Conservation (phyloP, 2,113 vertebrate genomes). For the Apteryx owenii region DNA sequence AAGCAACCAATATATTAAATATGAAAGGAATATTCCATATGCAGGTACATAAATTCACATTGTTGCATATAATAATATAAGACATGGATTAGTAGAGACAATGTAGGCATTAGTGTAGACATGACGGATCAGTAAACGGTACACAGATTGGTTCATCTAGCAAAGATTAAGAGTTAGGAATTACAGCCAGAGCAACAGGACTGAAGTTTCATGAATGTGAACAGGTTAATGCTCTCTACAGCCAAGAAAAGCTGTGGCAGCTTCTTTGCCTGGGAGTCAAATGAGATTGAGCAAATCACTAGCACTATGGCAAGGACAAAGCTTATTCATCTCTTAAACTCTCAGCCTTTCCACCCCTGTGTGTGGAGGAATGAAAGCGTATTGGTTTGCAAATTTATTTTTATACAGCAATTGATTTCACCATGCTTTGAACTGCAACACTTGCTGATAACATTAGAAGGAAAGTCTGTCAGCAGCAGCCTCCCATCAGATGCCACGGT, state of each 20-base stretch:
- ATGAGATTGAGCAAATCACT: rapidly evolving
- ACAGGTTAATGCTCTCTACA: too few species aligned
- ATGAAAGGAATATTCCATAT: neutral
- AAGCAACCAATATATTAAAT: neutral
- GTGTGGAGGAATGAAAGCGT: rapidly evolving
- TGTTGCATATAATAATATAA: neutral
- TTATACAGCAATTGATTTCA: rapidly evolving
- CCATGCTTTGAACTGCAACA: rapidly evolving
- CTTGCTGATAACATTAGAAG: rapidly evolving
- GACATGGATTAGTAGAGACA: rapidly evolving
- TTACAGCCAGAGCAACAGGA: neutral
- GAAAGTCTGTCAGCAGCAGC: rapidly evolving
- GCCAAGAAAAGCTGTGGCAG: neutral
- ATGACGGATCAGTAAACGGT: rapidly evolving
- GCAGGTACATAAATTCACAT: neutral
- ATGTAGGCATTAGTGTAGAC: neutral
- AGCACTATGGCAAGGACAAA: rapidly evolving
- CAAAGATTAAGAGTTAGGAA: neutral
- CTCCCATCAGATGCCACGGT: rapidly evolving
- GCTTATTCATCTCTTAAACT: rapidly evolving
- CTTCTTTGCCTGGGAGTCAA: neutral
- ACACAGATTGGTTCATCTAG: neutral
- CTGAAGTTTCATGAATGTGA: rapidly evolving
- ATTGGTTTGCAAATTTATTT: rapidly evolving
- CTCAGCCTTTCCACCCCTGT: neutral